These are phyloP conservation scores for Dusona sp. DNA, from an alignment of 2,888 invertebrate species.

Conservation along the genomic window DNA sequence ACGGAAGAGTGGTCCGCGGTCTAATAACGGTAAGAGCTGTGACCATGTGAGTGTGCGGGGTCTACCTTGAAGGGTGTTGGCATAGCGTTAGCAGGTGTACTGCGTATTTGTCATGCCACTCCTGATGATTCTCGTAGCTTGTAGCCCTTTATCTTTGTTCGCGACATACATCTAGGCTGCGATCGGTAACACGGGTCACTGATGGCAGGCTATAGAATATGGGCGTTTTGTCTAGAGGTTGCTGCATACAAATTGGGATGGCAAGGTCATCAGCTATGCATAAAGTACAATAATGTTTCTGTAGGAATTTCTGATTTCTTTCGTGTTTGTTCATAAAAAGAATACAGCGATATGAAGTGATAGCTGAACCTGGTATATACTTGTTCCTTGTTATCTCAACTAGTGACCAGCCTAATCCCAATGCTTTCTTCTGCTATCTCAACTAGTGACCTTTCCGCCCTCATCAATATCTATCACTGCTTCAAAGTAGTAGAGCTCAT, in stretches of 20 bases:
- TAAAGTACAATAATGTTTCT: background rate
- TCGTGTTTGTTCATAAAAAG: conserved; percentile 27
- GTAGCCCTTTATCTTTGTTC: conserved; percentile 44
- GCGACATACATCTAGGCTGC: conserved; percentile 22
- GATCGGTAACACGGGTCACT: conserved; percentile 7
- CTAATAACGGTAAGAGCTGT: conserved; percentile 66
- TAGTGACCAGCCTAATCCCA: background rate
- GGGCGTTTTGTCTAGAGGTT: conserved; percentile 24
- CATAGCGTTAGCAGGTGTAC: conserved; percentile 53
- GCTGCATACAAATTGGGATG: conserved; percentile 37
- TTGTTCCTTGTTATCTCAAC: conserved; percentile 20
- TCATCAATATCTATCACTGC: conserved; percentile 33
- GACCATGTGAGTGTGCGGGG: conserved; percentile 50
- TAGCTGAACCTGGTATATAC: conserved; percentile 46
- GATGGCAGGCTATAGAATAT: conserved; percentile 7
- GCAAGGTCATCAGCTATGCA: conserved; percentile 26
- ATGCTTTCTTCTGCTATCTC: background rate
- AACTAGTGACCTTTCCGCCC: conserved; percentile 20
- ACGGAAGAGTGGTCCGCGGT: conserved; percentile 63
- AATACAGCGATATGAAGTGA: conserved; percentile 13
- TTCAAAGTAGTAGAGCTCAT: conserved; percentile 32
- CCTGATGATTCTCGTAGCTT: conserved; percentile 38
- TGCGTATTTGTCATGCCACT: conserved; percentile 49
- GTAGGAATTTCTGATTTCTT: conserved; percentile 25
- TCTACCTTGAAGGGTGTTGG: conserved; percentile 51